phyloP scores from a whole-genome alignment of 2,797 vertebrate genomes.

The Karalla daura region DNA sequence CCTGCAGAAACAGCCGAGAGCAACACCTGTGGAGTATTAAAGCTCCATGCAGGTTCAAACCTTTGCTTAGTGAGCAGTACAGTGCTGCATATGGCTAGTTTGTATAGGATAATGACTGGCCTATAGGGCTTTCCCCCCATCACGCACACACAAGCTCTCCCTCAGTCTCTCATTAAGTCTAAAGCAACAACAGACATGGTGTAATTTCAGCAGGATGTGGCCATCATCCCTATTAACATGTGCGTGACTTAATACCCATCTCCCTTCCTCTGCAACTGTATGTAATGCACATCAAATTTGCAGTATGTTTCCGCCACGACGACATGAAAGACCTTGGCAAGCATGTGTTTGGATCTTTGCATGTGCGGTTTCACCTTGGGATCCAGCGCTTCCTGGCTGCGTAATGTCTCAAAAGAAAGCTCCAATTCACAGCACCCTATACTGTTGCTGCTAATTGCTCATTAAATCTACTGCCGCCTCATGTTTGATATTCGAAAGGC shows the following conservation, averaged over 20 bases:
- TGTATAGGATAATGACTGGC: conserved; percentile 73
- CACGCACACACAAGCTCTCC: conserved; percentile 50
- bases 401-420: conserved; percentile 56
- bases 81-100: conserved; percentile 63
- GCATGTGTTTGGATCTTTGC: conserved; percentile 43
- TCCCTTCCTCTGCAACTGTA: conserved; percentile 59
- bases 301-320: conserved; percentile 56
- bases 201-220: conserved; percentile 80
- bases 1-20: conserved; percentile 43
- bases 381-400: conserved; percentile 53
- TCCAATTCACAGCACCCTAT: conserved; percentile 52
- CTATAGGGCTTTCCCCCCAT: conserved; percentile 63
- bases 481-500: conserved; percentile 73
- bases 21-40: conserved; percentile 74
- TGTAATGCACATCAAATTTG: conserved; percentile 65
- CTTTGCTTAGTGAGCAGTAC: conserved; percentile 15
- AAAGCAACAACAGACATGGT: conserved; percentile 75
- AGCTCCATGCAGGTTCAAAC: too few relatives aligned
- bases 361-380: conserved; percentile 71
- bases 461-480: conserved; percentile 68
- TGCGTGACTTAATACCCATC: conserved; percentile 74
- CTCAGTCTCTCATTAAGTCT: conserved; percentile 70
- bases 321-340: conserved; percentile 66
- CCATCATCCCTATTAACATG: conserved; percentile 70
- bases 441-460: conserved; percentile 69